Evolutionary conservation across 2,888 invertebrate genomes (phyloP), one percentile per base, ranked within the genome.

Genomic region (Macrosoma leucophasiata): DNA sequence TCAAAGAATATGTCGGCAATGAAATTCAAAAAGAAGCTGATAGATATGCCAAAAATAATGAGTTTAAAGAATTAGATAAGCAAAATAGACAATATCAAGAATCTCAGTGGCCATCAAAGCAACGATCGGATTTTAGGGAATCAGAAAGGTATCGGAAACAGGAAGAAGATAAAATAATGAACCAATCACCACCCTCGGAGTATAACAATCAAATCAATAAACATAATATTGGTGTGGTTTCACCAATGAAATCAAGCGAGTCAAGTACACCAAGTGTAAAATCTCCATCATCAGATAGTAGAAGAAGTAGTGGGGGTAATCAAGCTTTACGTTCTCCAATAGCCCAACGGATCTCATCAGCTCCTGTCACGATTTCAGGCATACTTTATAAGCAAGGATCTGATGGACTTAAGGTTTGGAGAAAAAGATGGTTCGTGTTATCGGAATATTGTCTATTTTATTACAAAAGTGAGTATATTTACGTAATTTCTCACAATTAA

Each of bases 361-460:
- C 95, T 1, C 92, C 93, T 4, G 95, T 96, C 5, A 90, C 94
- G 0, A 87, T 94, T 57, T 90, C 94, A 50, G 96, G 96, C 11
- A 95, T 96, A 91, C 82, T 97, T 28, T 92, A 95, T 71, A 96
- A 96, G 64, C 95, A 96, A 81, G 96, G 96, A 31, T 95, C 95
- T 18, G 95, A 95, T 60, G 96, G 96, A 4, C 84, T 97, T 2
- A 96, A 95, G 87, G 89, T 95, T 22, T 97, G 97, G 96, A 92
- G 96, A 65, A 95, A 94, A 65, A 88, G 96, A 39, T 97, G 96
- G 96, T 96, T 95, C 79, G 96, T 97, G 21, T 85, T 97, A 34
- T 93, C 95, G 15, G 96, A 97, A 68, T 96, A 94, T 72, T 96
- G 96, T 63, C 87, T 97, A 41, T 97, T 95, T 79, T 96, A 96